These are phyloP conservation scores for Cataglyphis livida DNA, from an alignment of 2,888 invertebrate species.

Conservation along the genomic window DNA sequence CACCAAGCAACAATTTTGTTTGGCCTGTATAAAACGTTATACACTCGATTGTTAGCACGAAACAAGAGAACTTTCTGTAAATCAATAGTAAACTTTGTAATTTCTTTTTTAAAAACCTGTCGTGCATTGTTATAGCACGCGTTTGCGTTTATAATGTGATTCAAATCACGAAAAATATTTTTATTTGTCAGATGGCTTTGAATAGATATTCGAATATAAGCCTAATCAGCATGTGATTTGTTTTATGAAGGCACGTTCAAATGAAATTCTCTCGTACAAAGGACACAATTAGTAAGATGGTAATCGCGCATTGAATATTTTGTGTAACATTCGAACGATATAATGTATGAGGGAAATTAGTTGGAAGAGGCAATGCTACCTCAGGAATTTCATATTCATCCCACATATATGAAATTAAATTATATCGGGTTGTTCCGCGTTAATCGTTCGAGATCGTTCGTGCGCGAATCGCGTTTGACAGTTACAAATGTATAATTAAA, in stretches of 20 bases:
- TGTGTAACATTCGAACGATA: not conserved
- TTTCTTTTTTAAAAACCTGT: slow-evolving; percentile 10
- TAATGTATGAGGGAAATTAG: slow-evolving; percentile 28
- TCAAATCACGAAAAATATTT: not conserved
- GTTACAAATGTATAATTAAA: slow-evolving; percentile 2
- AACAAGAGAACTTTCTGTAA: slow-evolving; percentile 41
- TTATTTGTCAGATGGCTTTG: not conserved
- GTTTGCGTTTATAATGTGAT: not conserved
- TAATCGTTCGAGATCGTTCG: slow-evolving; percentile 34
- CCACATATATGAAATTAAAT: slow-evolving; percentile 38
- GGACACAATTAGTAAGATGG: not conserved
- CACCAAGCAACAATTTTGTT: slow-evolving; percentile 15
- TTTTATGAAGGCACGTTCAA: not conserved
- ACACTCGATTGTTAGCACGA: slow-evolving; percentile 51
- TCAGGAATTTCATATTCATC: slow-evolving; percentile 51
- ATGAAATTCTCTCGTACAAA: not conserved
- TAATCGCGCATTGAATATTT: slow-evolving; percentile 13
- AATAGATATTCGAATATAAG: not conserved
- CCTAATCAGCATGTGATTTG: not conserved
- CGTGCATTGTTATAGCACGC: not conserved
- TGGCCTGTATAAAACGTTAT: slow-evolving; percentile 27
- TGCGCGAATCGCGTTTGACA: slow-evolving; percentile 26
- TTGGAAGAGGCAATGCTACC: slow-evolving; percentile 18
- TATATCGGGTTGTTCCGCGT: slow-evolving; percentile 37
- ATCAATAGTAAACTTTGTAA: slow-evolving; percentile 33